Base-by-base conservation (phyloP, 2,797 vertebrate genomes). In the Odontamblyopus lacepedii region DNA sequence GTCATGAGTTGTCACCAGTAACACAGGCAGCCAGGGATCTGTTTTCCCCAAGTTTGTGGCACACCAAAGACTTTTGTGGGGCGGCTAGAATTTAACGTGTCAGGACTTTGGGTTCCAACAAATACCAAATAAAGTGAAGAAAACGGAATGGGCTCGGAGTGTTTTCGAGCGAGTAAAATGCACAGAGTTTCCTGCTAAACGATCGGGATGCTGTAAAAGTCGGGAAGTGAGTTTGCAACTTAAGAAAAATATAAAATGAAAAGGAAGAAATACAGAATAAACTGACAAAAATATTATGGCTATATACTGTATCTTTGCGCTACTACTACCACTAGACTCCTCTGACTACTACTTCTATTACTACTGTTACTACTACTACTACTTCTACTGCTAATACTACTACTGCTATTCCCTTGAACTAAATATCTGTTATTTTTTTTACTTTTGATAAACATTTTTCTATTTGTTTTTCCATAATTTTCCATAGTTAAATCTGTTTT, bases 51-150 rank as follows among this genome's bases (percentile, higher is more conserved):
- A 27, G 72, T 84, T 83, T 86, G 83, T 81, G 84, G 77, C 78
- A 76, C 88, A 86, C 76, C 66, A 87, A 86, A 87, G 87, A 85
- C 71, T 83, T 86, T 79, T 80, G 81, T 76, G 81, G 78, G 78
- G 74, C 82, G 75, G 74, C 70, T 82, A 78, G 83, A 85, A 78
- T 88, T 85, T 83, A 83, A 44, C 71, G 70, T 75, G 84, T 83
- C 83, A 82, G 76, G 79, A 67, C 76, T 83, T 65, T 72, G 66
- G 70, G 78, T 74, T 61, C 69, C 75, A 74, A 61, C 57, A 75
- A 80, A 78, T 76, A 75, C 63, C 56, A 59, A 59, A 41, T 59
- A 69, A 69, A 59, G 9, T 27, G 67, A 26, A 57, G 23, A 56
- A 69, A 69, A 59, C 15, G 26, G 13, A 55, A 59, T n/a, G 30